Conservation (phyloP, 2,888 invertebrate genomes). For the Sminthurides aquaticus region DNA sequence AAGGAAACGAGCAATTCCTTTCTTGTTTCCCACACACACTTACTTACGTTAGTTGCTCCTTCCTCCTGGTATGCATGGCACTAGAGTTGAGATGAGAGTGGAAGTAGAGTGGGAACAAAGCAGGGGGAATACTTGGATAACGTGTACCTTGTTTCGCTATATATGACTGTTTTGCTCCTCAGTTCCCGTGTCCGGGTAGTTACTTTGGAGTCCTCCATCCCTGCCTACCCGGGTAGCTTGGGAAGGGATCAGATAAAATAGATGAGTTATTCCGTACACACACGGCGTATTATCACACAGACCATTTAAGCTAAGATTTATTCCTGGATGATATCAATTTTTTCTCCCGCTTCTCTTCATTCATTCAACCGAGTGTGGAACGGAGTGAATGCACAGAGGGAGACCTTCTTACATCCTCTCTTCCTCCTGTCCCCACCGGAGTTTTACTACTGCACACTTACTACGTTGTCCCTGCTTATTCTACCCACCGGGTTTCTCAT, state of each 20-base stretch:
- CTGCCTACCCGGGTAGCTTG: background rate
- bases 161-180: no score
- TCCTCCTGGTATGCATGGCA: no score
- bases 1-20: no score
- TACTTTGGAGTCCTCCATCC: no score
- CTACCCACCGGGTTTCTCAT: no score
- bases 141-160: background rate
- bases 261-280: slow-evolving; percentile 43
- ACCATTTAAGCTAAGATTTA: slow-evolving; percentile 44
- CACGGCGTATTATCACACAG: slow-evolving; percentile 43
- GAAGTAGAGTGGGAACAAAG: background rate
- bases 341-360: slow-evolving; percentile 41
- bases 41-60: no score
- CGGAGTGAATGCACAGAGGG: slow-evolving; percentile 26
- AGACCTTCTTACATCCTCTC: slow-evolving; percentile 30
- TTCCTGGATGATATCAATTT: slow-evolving; percentile 43
- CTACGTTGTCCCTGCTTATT: background rate
- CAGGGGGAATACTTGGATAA: no score
- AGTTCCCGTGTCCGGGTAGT: no score
- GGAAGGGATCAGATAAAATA: slow-evolving; percentile 38
- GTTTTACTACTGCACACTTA: background rate
- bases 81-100: background rate
- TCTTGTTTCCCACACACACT: no score
- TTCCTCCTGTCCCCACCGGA: background rate
- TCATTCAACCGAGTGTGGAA: slow-evolving; percentile 28